Conservation (phyloP, 2,888 invertebrate genomes). For the Parnassius glacialis region DNA sequence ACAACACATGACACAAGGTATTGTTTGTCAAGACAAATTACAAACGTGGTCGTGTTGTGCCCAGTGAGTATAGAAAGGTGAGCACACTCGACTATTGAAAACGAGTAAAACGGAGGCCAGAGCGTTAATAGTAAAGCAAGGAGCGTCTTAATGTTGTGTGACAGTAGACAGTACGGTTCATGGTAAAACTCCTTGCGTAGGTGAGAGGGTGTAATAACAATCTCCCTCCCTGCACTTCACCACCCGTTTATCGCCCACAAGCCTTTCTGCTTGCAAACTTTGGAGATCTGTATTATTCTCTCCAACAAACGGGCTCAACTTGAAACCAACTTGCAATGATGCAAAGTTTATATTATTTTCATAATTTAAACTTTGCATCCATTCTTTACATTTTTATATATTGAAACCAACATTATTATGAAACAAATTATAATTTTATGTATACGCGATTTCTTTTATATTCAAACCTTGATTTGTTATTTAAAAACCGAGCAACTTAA, state of each 20-base stretch:
- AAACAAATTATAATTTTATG: no score
- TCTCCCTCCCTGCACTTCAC: conserved; percentile 49
- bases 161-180: conserved; percentile 68
- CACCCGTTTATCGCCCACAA: conserved; percentile 58
- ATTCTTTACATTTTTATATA: conserved; percentile 6
- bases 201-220: conserved; percentile 79
- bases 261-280: conserved; percentile 67
- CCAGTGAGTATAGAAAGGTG: conserved; percentile 46
- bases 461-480: no score
- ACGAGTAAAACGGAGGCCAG: conserved; percentile 56
- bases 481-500: no score
- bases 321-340: conserved; percentile 56
- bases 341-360: conserved; percentile 44
- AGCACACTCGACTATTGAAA: conserved; percentile 54
- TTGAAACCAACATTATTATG: no score
- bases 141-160: conserved; percentile 74
- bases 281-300: conserved; percentile 71
- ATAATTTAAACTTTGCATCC: no score
- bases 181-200: conserved; percentile 70
- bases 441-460: no score
- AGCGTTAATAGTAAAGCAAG: conserved; percentile 68
- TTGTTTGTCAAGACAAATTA: conserved; percentile 17
- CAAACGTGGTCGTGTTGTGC: conserved; percentile 38
- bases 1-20: no score
- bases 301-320: conserved; percentile 67